Base-by-base conservation (phyloP, 30 jellyfish, hydroid and myxozoan genomes). In the Aurelia sp. region DNA sequence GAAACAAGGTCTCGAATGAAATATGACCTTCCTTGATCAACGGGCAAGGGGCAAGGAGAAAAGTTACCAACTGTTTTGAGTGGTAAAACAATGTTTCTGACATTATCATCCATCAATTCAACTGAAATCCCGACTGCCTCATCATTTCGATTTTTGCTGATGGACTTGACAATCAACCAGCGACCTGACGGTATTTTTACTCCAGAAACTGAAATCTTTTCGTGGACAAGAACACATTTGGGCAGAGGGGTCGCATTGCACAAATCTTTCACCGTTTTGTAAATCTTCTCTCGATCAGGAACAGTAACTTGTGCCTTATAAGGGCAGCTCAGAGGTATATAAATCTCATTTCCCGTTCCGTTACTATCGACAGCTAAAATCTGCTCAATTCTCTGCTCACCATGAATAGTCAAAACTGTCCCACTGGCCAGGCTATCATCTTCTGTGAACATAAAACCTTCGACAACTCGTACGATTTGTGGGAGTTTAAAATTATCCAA, bases 381-480 rank as follows among this genome's bases (percentile, higher is more conserved):
- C 30, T 77, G 86, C 27, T 88, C 97, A 13, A 90, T 63, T 16
- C 53, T 72, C 60, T 84, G 92, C 27, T 85, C 88, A 8, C 99
- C 99, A 66, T 94, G 97, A 27, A 94, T 27, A 16, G 97, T 94
- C 60, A 94, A 61, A 10, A 94, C 87, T 16, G 94, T 97, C 13
- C 99, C 99, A 68, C 97, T 94, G 59, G 99, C 99, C 8, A 94
- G 64, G 55, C 98, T 74, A 75, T 94, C 99, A 22, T 94, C 99
- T 67, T 94, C 99, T 7, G 94, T 85, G 38, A 94, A 90, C 97
- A 94, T 88, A 57, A 81, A 88, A 8, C 99, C 99, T 50, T 94
- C 97, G 21, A 88, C 89, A 21, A 94, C 97, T 35, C 95, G 89
- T 12, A 94, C 99, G 44, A 88, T 86, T 84, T 94, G 99, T 18